A percentile compares a stretch with the other conserved stretches of the same genome.
These are phyloP conservation scores for Thomomys bottae DNA, from an alignment of 2,113 vertebrate genomes.

Conservation along the genomic window DNA sequence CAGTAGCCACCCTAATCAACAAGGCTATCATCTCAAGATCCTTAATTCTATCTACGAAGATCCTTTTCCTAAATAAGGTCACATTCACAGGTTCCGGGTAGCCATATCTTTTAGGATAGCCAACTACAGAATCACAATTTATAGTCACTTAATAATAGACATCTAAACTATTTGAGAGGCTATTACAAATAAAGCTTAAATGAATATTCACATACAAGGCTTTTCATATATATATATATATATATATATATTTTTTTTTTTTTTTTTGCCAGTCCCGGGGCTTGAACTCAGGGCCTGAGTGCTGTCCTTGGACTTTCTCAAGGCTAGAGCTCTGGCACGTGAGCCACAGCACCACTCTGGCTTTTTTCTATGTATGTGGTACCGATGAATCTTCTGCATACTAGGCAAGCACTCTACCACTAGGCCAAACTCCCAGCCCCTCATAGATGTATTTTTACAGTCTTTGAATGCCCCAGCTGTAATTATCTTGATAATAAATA, in stretches of 20 bases:
- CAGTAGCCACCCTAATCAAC: not conserved
- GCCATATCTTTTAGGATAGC: not conserved
- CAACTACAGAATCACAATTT: not conserved
- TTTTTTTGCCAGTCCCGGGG: no score
- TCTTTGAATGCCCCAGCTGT: slow-evolving; percentile 36
- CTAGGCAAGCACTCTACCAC: no score
- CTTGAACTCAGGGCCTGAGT: no score
- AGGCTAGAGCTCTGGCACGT: no score
- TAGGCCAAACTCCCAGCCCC: no score
- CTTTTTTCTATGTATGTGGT: no score
- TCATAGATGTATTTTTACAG: not conserved
- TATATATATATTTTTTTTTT: not conserved
- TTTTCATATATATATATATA: not conserved
- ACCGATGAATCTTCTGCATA: no score
- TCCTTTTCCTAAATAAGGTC: slow-evolving; percentile 27
- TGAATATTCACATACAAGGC: not conserved
- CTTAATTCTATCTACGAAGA: slow-evolving; percentile 26
- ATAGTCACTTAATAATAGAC: not conserved
- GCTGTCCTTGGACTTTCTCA: no score
- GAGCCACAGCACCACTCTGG: no score
- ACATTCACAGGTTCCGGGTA: slow-evolving; percentile 16
- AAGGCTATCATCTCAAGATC: not conserved
- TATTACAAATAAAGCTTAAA: not conserved
- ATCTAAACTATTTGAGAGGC: not conserved
- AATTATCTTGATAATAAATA: slow-evolving; percentile 45